Base-by-base conservation (phyloP, 2,888 invertebrate genomes). In the Alcis repandata region DNA sequence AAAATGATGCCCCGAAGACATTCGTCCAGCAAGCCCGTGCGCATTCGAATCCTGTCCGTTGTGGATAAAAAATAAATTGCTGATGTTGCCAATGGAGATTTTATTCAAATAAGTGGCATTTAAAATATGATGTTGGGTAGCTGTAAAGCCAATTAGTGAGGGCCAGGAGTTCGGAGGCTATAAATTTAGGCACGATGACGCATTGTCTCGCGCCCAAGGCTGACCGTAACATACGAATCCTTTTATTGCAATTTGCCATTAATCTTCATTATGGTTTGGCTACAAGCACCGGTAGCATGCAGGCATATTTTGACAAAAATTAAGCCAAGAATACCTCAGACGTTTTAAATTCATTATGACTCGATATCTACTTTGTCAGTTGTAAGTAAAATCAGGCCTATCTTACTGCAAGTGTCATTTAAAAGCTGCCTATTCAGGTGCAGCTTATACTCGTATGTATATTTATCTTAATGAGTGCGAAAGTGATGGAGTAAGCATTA, bases 171-270 rank as follows among this genome's bases (percentile, higher is more conserved):
- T 78, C 76, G 58, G 76, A 75, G 74, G 68, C 78, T 80, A 83
- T 86, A 88, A 86, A 84, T 84, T 66, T 83, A 79, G 77, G 68
- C 72, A 68, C 79, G 73, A 83, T 82, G 85, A 84, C 84, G 73
- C 71, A 72, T 67, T 22, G 67, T 63, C 70, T 72, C 72, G 67
- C 71, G 62, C 60, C 65, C 76, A 73, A 73, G 77, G 79, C 74
- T 79, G 75, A 76, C 84, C 76, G 74, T 78, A 79, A 78, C 75
- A 77, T 77, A 74, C 70, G 69, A 70, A 68, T 70, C 71, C 72
- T 72, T 71, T 68, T 71, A 71, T 68, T 71, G 64, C 60, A 70
- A 68, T 20, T 65, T 20, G 36, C 10, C 61, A 68, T 70, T 68
- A 70, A 64, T 71, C 70, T 69, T 69, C 60, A 67, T 73, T 73